Base-by-base conservation (phyloP, 1,140 invertebrate genomes). In the Heterodera carotae region DNA sequence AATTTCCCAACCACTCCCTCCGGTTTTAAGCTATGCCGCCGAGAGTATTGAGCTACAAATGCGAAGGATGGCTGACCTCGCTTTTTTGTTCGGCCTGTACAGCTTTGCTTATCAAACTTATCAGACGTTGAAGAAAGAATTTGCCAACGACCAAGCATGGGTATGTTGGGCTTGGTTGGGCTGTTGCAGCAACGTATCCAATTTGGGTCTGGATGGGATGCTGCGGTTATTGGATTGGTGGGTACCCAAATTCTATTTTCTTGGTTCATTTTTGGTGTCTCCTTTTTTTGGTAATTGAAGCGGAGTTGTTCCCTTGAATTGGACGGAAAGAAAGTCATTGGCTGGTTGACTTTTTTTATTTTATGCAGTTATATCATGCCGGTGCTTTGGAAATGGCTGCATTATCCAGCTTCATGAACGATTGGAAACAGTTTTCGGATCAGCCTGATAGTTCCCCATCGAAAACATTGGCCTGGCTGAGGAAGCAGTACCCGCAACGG, bases 31-130 rank as follows among this genome's bases (percentile, higher is more conserved):
- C 27, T 88, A 88, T 80, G 66, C 80, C 7, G 89, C 90, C 48
- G 95, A 97, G 88, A 94, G 95, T 8, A 92, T 93, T 4, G 97
- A 99, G 89, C 89, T 98, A 59, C 95, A 98, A 87, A 91, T 95
- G 33, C 91, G 96, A 76, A 92, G 94, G 75, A 88, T 98, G 53
- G 97, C 93, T 6, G 97, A 99, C 89, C 89, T 99, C 0, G 95
- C 94, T 88, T 98, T 99, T 86, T 92, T 98, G 91, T 95, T 98
- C 88, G 94, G 95, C 12, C 92, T 96, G 83, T 98, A 98, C 89
- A 91, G 92, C 79, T 89, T 93, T 71, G 94, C 97, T 1, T 97
- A 95, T 89, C 93, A 93, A 85, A 92, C 93, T 0, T 99, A 98
- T 89, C 95, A 98, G 88, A 92, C 93, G 25, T 93, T 94, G 15